Base-by-base conservation (phyloP, 2,113 vertebrate genomes). In the Ascaphus truei region DNA sequence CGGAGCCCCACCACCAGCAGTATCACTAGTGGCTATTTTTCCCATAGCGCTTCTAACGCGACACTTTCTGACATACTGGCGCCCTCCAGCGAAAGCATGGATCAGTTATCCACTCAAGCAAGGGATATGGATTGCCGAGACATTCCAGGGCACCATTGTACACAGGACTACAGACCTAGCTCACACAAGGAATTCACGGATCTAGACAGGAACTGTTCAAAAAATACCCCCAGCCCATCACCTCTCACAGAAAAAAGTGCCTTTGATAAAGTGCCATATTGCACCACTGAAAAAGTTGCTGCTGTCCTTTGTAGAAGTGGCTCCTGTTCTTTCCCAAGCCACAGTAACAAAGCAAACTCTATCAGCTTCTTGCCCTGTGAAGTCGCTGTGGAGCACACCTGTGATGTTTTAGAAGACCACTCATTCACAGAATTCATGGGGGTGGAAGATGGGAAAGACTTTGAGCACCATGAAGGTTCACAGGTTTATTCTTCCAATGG, bases 11-110 rank as follows among this genome's bases (percentile, higher is more conserved):
- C 96, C 11, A 87, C 92, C 77, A 99, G 97, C 91, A 99, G 95
- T 64, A 93, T 96, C 74, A 98, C 97, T 31, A 98, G 96, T 50
- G 97, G 97, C 73, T 99, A 99, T 84, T 94, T 98, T 73, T 99
- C 96, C 63, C 95, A 99, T 84, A 98, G 97, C 87, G 94, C 94
- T 86, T 99, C 97, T 71, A 93, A 92, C 0, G 93, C 91, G 51
- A 99, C 97, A 0, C 90, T 99, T 43, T 99, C 95, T 1, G 97
- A 98, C 81, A 85, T 95, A 83, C 85, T 83, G 39, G 93, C 96
- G 80, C 90, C 92, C 34, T 84, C 85, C 71, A 98, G 94, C 34
- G 95, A 97, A 76, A 98, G 94, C 81, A 93, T 89, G 3, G 96
- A 99, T 71, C 95, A 94, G 76, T 89, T 98, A 60, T 90, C 83